Conservation (phyloP, 1,140 invertebrate genomes). For the Drosophila micromelanica region DNA sequence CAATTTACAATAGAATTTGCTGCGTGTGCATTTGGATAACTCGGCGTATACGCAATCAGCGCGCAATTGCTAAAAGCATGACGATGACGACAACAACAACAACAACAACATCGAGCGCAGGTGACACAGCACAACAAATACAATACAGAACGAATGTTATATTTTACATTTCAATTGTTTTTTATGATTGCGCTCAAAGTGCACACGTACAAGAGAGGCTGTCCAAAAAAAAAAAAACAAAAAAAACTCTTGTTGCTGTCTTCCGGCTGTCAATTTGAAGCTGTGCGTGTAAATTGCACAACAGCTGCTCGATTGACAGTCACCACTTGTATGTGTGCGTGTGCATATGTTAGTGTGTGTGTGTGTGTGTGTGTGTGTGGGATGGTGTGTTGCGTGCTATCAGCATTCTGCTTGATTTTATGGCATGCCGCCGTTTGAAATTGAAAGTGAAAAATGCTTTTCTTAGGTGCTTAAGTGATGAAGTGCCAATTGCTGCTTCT, state of each 20-base stretch:
- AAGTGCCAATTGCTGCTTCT: constrained; percentile 71
- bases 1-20: constrained; percentile 82
- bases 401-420: constrained; percentile 77
- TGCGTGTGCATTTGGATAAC: constrained; percentile 79
- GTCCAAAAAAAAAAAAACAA: constrained; percentile 14
- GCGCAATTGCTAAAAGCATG: constrained; percentile 77
- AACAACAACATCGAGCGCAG: constrained; percentile 33
- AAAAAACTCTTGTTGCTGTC: constrained; percentile 52
- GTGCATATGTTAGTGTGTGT: too few species aligned
- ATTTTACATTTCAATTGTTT: constrained; percentile 83
- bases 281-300: constrained; percentile 81
- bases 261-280: constrained; percentile 73
- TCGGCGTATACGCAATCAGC: constrained; percentile 77
- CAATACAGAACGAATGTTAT: constrained; percentile 70
- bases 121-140: constrained; percentile 43
- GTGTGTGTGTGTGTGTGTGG: constrained; percentile 23
- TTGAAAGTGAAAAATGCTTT: constrained; percentile 83
- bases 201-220: constrained; percentile 58
- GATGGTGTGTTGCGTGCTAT: constrained; percentile 50
- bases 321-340: background rate
- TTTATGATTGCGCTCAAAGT: constrained; percentile 80
- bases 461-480: constrained; percentile 79
- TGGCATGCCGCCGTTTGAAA: constrained; percentile 71
- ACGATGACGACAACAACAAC: constrained; percentile 41
- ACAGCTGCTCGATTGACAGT: constrained; percentile 77